Evolutionary conservation across 2,888 invertebrate genomes (phyloP).

Genomic region (Tetanocera ferruginea): DNA sequence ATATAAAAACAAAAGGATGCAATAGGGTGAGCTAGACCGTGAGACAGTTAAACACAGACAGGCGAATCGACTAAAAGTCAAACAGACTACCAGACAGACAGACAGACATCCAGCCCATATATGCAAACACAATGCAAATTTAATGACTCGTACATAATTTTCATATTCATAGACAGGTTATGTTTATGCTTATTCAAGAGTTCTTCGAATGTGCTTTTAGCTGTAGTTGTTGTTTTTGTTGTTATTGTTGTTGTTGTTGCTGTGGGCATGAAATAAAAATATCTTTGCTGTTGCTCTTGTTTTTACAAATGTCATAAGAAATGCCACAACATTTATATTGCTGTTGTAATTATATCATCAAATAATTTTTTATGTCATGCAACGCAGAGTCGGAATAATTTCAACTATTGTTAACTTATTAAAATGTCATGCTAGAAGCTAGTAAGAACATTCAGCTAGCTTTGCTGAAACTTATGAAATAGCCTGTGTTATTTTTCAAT

Average conservation of each 20-base stretch:
- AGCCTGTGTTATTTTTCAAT: too few species aligned
- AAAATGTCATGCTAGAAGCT: too few species aligned
- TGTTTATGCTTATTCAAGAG: not conserved
- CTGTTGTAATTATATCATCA: too few species aligned
- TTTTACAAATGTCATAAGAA: too few species aligned
- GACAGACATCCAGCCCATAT: not conserved
- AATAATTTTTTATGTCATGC: too few species aligned
- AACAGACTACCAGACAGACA: not conserved
- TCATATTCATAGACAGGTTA: not conserved
- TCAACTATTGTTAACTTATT: too few species aligned
- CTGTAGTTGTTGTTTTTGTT: not conserved
- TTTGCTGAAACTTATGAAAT: too few species aligned
- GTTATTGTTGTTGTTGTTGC: not conserved
- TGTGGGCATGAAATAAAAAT: not conserved
- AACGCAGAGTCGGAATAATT: too few species aligned
- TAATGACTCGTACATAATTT: conserved; percentile 23
- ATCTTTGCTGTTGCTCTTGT: not conserved
- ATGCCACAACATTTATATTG: too few species aligned
- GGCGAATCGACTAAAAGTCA: not conserved
- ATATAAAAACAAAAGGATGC: not conserved
- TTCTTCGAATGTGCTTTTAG: not conserved
- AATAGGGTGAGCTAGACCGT: not conserved
- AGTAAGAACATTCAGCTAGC: too few species aligned
- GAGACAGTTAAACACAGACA: not conserved
- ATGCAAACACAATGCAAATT: conserved; percentile 25